Percentiles rank a stretch among this genome's conserved stretches.
Evolutionary conservation across 2,888 invertebrate genomes (phyloP).

Genomic region (Ormyrus pomaceus): DNA sequence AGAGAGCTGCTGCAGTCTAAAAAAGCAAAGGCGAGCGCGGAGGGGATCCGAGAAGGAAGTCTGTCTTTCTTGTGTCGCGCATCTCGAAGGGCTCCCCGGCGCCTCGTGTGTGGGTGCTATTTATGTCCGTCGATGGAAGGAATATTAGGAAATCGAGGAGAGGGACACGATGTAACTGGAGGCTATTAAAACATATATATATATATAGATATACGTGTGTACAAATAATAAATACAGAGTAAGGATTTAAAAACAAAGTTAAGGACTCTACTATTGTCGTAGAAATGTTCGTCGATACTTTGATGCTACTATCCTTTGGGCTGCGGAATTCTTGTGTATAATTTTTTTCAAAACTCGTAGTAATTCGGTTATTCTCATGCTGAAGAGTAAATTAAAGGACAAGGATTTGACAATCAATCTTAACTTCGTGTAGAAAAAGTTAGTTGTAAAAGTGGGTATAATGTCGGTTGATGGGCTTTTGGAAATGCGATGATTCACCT

Average conservation of each 20-base stretch:
- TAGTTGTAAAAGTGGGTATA: no score
- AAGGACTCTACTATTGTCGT: background rate
- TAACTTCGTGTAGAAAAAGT: no score
- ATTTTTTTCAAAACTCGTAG: no score
- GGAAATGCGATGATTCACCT: slow-evolving; percentile 25
- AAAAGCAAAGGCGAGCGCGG: background rate
- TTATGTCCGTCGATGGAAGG: slow-evolving; percentile 15
- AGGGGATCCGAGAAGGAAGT: slow-evolving; percentile 5
- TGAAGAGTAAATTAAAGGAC: no score
- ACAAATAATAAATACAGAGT: background rate
- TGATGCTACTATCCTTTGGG: slow-evolving; percentile 28
- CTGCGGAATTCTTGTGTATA: slow-evolving; percentile 10
- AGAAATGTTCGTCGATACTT: background rate
- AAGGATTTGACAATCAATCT: no score
- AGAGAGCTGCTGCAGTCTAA: background rate
- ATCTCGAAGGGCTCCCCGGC: background rate
- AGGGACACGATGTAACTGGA: no score
- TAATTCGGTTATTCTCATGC: no score
- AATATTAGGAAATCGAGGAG: no score
- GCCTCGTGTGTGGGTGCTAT: slow-evolving; percentile 4
- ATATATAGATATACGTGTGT: background rate
- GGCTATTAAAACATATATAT: background rate
- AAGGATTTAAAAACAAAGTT: background rate
- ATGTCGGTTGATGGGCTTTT: background rate
- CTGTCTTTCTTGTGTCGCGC: slow-evolving; percentile 22